Evolutionary conservation across 2,113 vertebrate species (phyloP).

Genomic region (Hippocampus mohnikei): DNA sequence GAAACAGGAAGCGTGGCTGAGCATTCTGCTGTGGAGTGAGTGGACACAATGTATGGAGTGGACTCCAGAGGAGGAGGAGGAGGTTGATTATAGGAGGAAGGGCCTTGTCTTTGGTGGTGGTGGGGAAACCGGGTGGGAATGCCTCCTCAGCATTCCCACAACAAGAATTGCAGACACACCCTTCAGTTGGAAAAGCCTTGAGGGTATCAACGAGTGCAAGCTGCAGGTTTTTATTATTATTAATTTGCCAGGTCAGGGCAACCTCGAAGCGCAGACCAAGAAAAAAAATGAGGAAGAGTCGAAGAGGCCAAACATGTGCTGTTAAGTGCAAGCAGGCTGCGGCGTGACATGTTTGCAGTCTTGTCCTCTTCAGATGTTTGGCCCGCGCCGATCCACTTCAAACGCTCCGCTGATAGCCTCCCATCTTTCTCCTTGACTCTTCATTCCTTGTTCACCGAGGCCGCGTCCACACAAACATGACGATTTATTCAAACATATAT

Average conservation of each 20-base stretch:
- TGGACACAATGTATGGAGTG: constrained; percentile 39
- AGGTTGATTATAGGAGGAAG: constrained; percentile 9
- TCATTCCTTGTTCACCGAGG: not conserved
- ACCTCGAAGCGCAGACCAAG: constrained; percentile 81
- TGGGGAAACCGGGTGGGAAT: constrained; percentile 28
- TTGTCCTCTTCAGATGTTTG: constrained; percentile 89
- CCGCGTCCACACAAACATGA: not conserved
- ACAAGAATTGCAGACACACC: constrained; percentile 27
- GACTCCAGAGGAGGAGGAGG: constrained; percentile 16
- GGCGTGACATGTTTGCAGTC: constrained; percentile 86
- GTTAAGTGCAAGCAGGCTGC: constrained; percentile 85
- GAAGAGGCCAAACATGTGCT: constrained; percentile 95
- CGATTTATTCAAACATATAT: not conserved
- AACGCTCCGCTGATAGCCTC: constrained; percentile 60
- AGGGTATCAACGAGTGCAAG: constrained; percentile 13
- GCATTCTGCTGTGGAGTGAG: constrained; percentile 73
- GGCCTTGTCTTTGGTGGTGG: constrained; percentile 11
- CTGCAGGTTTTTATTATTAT: constrained; percentile 52
- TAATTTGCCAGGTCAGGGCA: constrained; percentile 87
- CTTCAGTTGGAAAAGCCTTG: constrained; percentile 7
- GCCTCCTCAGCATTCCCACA: constrained; percentile 35
- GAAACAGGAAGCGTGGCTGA: constrained; percentile 87
- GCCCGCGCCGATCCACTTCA: constrained; percentile 83
- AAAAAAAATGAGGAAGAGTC: constrained; percentile 74
- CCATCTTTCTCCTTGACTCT: constrained; percentile 20